Conservation (phyloP, 2,113 vertebrate genomes). For the Miniopterus natalensis region DNA sequence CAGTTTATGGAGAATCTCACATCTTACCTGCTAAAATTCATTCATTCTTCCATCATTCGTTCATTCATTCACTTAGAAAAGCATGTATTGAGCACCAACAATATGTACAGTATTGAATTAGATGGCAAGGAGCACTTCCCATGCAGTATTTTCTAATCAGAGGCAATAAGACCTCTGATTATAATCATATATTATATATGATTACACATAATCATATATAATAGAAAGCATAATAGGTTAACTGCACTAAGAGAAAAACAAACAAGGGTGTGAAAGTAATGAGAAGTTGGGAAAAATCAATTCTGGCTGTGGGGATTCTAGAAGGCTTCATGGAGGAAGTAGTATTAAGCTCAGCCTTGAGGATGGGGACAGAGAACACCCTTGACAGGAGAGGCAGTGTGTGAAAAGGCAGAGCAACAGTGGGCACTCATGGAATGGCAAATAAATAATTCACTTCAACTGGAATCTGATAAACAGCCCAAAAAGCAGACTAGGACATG, state of each 20-base stretch:
- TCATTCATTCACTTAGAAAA: conserved; percentile 27
- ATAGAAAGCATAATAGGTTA: background rate
- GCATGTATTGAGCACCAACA: background rate
- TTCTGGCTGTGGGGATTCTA: background rate
- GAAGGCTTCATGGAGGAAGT: conserved; percentile 4
- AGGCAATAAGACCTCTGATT: background rate
- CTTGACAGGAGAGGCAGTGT: background rate
- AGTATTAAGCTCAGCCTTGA: background rate
- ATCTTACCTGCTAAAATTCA: conserved; percentile 40
- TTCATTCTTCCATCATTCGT: conserved; percentile 8
- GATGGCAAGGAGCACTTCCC: background rate
- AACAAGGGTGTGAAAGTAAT: background rate
- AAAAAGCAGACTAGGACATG: background rate
- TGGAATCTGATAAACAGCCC: background rate
- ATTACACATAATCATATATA: background rate
- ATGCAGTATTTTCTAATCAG: background rate
- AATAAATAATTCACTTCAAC: background rate
- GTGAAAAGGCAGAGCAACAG: background rate
- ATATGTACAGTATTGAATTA: background rate
- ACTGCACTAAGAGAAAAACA: background rate
- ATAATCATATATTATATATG: too few relatives aligned
- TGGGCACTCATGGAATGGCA: background rate
- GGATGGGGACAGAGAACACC: background rate
- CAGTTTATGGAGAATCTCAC: conserved; percentile 64
- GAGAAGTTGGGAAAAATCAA: background rate